Conservation (phyloP, 2,888 invertebrate genomes). For the Cosmia trapezina region DNA sequence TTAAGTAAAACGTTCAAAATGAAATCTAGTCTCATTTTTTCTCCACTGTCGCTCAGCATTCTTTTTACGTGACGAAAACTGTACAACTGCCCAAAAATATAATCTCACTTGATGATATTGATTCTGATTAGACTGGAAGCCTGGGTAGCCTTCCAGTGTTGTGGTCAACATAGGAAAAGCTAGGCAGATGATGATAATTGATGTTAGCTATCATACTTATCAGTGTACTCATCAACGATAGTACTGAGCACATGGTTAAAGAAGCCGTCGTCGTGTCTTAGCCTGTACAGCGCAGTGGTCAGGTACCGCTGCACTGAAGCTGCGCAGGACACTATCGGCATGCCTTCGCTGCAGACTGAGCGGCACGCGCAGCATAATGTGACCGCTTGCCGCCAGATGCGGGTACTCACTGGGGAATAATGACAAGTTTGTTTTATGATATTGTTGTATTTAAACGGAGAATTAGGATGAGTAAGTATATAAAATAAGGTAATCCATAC, state of each 20-base stretch:
- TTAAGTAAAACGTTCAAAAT: neutral
- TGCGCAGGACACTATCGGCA: conserved; percentile 65
- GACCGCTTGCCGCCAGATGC: conserved; percentile 92
- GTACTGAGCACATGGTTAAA: conserved; percentile 71
- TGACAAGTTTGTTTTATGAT: neutral
- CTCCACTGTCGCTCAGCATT: no score
- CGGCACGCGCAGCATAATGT: conserved; percentile 89
- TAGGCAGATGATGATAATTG: no score
- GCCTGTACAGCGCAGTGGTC: conserved; percentile 75
- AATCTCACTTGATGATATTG: no score
- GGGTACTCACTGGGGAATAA: conserved; percentile 82
- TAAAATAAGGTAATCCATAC: neutral
- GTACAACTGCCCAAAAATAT: no score
- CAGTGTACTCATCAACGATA: conserved; percentile 69
- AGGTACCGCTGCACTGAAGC: conserved; percentile 77
- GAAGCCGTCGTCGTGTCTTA: conserved; percentile 72
- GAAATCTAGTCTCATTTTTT: neutral
- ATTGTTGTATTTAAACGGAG: neutral
- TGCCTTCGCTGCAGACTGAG: conserved; percentile 73
- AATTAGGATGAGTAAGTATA: neutral
- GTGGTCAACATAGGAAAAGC: no score
- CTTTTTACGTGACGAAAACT: no score
- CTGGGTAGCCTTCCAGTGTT: no score
- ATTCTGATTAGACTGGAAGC: no score
- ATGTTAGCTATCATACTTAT: conserved; percentile 29